Evolutionary conservation across 2,888 invertebrate genomes (phyloP), one percentile per base, ranked within the genome.

Genomic region (Polyploca ridens): DNA sequence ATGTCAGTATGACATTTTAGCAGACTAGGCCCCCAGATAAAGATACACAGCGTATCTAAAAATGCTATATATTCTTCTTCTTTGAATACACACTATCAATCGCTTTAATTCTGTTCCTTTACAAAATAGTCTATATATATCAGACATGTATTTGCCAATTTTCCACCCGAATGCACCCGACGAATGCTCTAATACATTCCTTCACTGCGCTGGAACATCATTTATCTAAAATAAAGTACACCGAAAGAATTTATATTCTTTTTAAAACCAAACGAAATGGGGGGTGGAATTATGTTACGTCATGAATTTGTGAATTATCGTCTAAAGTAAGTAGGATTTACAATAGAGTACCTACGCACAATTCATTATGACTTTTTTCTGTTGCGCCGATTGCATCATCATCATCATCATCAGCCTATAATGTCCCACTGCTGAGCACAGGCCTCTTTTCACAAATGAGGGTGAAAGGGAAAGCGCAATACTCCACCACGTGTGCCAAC

Each of bases 171-270:
- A 54, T 19, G 3, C 54, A 54, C 54, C 8, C 16, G 54, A 54
- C 54, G 54, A 54, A 54, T 54, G 54, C 54, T 19, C 54, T 19
- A 54, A 54, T 54, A 54, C 54, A 54, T 54, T 54, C 54, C 54
- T 10, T 54, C 54, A 54, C 54, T 54, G 54, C 11, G 16, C 54
- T 19, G 19, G 54, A 54, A 54, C 54, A 54, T 54, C 19, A 54
- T 54, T 19, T 54, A 54, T 54, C 54, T 54, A 54, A 54, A 54
- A 54, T 54, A 54, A 54, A 54, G 54, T 54, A 54, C 19, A 54
- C 54, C 14, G 19, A 54, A 19, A 2, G 19, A 54, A 54, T 54
- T 54, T 54, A 54, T 54, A 54, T 54, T 19, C 19, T 54, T 54
- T 54, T 54, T 54, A 54, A 13, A 46, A 54, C 54, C 19, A 1